Base-by-base conservation (phyloP, 64 coral and sea anemone genomes). In the Orbicella faveolata region DNA sequence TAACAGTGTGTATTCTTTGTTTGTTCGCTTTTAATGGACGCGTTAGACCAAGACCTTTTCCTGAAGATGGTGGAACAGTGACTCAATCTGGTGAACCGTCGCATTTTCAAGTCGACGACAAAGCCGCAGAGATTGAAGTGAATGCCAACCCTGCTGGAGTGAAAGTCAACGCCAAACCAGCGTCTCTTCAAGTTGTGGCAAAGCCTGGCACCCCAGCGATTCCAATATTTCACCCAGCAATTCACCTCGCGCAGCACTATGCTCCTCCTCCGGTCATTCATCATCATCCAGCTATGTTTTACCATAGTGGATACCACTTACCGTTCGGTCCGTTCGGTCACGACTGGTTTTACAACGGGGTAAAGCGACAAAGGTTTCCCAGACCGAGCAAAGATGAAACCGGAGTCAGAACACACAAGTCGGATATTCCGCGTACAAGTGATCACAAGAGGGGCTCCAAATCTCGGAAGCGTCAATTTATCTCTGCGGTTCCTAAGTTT, bases 51-150 rank as follows among this genome's bases (percentile, higher is more conserved):
- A 92, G 44, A 75, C 74, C 90, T 79, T 92, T 87, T 25, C 90
- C 90, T 23, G 30, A 92, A 51, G 82, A 72, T 52, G 82, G 82
- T 72, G 90, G 90, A 53, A 87, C 83, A 54, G 84, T 92, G 63
- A 92, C 90, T 36, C 90, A 98, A 74, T 76, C 96, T 4, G 96
- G 96, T 55, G 91, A 92, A 23, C 96, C 96, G 0, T 92, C 96
- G 57, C 90, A 99, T 94, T 99, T 96, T 91, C 97, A 94, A 93
- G 97, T 99, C 10, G 88, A 95, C 61, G 97, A 99, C 74, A 99
- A 99, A 76, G 90, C 97, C 13, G 97, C 97, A 14, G 97, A 99
- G 57, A 87, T 99, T 52, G 97, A 99, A 90, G 91, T 99, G 25
- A 95, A 99, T 73, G 97, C 97, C 5, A 95, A 99, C 66, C 91